Evolutionary conservation across 2,888 invertebrate genomes (phyloP).

Genomic region (Campaea margaritaria): DNA sequence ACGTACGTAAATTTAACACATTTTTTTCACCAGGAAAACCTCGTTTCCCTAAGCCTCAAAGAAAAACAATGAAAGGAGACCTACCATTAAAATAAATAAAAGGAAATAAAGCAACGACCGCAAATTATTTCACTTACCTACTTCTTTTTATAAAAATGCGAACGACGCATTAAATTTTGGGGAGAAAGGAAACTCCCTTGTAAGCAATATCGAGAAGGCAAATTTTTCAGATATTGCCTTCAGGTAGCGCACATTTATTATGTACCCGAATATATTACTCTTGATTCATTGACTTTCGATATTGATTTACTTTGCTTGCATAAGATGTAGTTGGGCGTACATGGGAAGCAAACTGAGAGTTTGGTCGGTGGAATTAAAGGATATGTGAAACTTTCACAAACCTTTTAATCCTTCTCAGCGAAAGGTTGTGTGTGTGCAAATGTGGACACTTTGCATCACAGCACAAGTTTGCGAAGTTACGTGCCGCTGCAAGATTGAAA

Average conservation of each 20-base stretch:
- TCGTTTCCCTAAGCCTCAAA: constrained; percentile 70
- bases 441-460: constrained; percentile 49
- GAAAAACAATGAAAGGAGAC: constrained; percentile 79
- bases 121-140: constrained; percentile 85
- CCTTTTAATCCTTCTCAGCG: background rate
- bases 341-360: constrained; percentile 47
- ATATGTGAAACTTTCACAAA: too few species aligned
- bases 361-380: constrained; percentile 69
- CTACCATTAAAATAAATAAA: constrained; percentile 85
- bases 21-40: constrained; percentile 65
- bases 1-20: constrained; percentile 64
- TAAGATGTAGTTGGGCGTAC: constrained; percentile 75
- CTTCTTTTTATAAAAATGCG: constrained; percentile 85
- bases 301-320: constrained; percentile 85
- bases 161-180: constrained; percentile 85
- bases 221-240: constrained; percentile 86
- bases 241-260: constrained; percentile 86
- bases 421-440: constrained; percentile 53
- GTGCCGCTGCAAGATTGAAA: constrained; percentile 44
- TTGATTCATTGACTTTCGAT: constrained; percentile 85
- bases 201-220: constrained; percentile 86
- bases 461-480: constrained; percentile 44
- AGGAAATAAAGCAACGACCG: constrained; percentile 82
- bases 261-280: constrained; percentile 86
- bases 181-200: constrained; percentile 85